Percentiles rank a stretch among this genome's conserved stretches.
Evolutionary conservation across 2,797 vertebrate genomes (phyloP).

Genomic region (Phataginus tetradactyla): DNA sequence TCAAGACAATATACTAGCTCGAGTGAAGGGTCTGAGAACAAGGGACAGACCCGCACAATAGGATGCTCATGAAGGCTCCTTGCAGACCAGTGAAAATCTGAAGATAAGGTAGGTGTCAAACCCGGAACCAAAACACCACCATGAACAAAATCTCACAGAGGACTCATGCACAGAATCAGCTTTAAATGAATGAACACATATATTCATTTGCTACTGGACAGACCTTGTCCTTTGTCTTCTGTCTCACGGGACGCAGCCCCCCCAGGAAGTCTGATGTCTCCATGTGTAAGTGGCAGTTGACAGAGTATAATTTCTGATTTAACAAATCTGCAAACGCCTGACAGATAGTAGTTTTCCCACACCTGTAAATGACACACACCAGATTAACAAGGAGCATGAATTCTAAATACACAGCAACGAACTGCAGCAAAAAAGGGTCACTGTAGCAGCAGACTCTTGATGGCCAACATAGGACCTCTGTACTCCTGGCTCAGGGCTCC

Average conservation of each 20-base stretch:
- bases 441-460: not conserved
- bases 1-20: not conserved
- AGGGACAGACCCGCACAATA: not conserved
- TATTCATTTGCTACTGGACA: not conserved
- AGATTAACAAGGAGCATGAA: not conserved
- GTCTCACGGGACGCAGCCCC: conserved; percentile 93
- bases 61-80: rapidly evolving
- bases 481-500: rapidly evolving
- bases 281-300: conserved; percentile 98
- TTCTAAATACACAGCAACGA: conserved; percentile 15
- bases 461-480: not conserved
- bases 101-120: not conserved
- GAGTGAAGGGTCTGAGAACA: not conserved
- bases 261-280: conserved; percentile 98
- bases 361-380: conserved; percentile 85
- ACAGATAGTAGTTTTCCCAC: conserved; percentile 98
- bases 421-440: not conserved
- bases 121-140: not conserved
- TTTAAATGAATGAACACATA: not conserved
- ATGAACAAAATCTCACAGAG: not conserved
- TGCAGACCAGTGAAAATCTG: not conserved
- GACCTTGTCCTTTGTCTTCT: conserved; percentile 91
- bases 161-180: not conserved
- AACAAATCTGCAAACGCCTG: conserved; percentile 94
- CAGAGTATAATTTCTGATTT: conserved; percentile 91